Evolutionary conservation across 2,113 vertebrate species (phyloP), one percentile per base, ranked within the genome.

Genomic region (Capricornis sumatraensis): DNA sequence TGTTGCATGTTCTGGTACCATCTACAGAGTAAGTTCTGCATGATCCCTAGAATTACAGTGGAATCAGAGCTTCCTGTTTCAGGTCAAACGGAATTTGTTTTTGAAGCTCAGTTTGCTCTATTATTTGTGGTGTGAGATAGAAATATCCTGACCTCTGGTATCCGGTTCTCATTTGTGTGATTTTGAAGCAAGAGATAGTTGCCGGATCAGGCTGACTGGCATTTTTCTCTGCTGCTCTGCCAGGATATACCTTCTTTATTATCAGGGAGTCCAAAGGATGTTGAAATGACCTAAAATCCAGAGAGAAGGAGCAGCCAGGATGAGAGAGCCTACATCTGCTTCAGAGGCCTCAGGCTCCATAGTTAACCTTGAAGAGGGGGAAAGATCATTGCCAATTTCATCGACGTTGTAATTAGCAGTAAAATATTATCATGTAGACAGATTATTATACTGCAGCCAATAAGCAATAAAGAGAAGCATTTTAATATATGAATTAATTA

Each of bases 401-500:
- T 88, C 60, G 12, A 81, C 47, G 21, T 62, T 86, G 55, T 94
- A 62, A 91, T 95, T 86, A 95, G 78, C 94, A 93, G 87, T 97
- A 92, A 95, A 97, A 94, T 96, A 93, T 60, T 95, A 23, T 47
- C 45, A 64, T 62, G 53, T 21, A 87, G 74, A 76, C 55, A 79
- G 60, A 52, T 94, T 78, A 94, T 92, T 87, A 79, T 16, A 10
- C 50, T 92, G 76, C 50, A 92, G 43, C 78, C 93, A 92, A 78
- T 94, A 96, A 94, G 64, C 81, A 96, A 82, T 96, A 96, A 94
- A 94, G 45, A 92, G 64, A 88, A 95, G 47, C 17, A 9, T 94
- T 92, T 95, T 86, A 95, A 96, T 91, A 76, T 55, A 47, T 33
- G 58, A 62, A 57, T 97, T 97, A 95, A 97, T 97, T 95, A 71